Evolutionary conservation across 2,113 vertebrate species (phyloP).

Genomic region (Myanophis thanlyinensis): DNA sequence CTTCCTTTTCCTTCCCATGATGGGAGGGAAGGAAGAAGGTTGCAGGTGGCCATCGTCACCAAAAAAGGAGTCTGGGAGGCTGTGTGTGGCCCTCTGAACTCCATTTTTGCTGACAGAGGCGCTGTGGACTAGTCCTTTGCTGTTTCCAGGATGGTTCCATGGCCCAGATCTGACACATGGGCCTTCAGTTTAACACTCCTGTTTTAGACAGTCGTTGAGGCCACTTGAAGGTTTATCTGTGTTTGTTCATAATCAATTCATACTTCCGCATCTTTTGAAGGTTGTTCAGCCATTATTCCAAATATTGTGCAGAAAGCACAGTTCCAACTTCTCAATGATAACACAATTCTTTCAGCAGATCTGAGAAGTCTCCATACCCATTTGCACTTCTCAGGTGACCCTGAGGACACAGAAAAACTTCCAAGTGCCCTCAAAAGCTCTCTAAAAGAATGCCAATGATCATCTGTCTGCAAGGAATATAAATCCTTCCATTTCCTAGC

Average conservation of each 20-base stretch:
- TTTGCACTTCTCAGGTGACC: neutral
- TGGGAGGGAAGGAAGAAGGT: no score
- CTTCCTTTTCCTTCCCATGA: no score
- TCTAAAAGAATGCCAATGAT: neutral
- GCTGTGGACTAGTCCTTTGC: no score
- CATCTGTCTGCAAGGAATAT: neutral
- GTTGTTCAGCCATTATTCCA: neutral
- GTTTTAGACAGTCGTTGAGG: no score
- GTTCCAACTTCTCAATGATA: neutral
- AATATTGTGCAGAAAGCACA: neutral
- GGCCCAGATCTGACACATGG: no score
- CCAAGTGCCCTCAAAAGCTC: neutral
- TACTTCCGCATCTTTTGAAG: neutral
- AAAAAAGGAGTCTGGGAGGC: no score
- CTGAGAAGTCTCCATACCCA: neutral
- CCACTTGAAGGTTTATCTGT: neutral
- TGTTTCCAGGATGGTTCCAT: no score
- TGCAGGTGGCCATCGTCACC: no score
- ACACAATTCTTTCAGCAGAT: neutral
- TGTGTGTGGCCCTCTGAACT: no score
- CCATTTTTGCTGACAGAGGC: no score
- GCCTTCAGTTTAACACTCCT: no score
- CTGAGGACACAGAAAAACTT: neutral
- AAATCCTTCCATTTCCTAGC: neutral
- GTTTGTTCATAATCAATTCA: no score